Percentiles rank a stretch among this genome's conserved stretches.
phyloP scores from a whole-genome alignment of 2,888 invertebrate species.

The Nephrocerus scutellatus region DNA sequence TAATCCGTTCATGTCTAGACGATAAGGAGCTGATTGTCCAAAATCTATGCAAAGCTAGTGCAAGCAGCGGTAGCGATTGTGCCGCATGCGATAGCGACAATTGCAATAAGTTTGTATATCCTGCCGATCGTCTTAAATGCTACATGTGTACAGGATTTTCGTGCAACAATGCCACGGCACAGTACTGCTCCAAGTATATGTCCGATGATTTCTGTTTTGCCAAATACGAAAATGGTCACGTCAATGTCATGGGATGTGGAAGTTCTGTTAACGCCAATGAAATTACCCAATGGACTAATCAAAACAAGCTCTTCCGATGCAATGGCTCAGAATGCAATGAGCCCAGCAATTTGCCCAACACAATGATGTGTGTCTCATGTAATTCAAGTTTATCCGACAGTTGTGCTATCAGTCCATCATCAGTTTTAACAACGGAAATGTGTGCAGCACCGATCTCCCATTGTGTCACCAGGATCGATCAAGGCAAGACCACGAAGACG shows the following conservation, averaged over 20 bases:
- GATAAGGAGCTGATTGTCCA: slow-evolving; percentile 36
- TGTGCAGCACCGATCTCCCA: slow-evolving; percentile 28
- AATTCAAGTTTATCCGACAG: slow-evolving; percentile 31
- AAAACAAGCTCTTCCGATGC: slow-evolving; percentile 33
- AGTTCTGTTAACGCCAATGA: slow-evolving; percentile 29
- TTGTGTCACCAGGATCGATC: slow-evolving; percentile 29
- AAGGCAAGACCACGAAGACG: slow-evolving; percentile 11
- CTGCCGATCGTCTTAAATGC: slow-evolving; percentile 33
- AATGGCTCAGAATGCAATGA: slow-evolving; percentile 31
- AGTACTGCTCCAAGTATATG: slow-evolving; percentile 28
- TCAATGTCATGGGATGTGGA: slow-evolving; percentile 33
- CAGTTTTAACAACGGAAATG: slow-evolving; percentile 15
- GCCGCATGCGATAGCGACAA: slow-evolving; percentile 21
- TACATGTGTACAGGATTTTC: slow-evolving; percentile 29
- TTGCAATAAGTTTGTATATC: slow-evolving; percentile 36
- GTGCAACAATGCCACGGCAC: slow-evolving; percentile 24
- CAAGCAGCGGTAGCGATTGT: slow-evolving; percentile 25
- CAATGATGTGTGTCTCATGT: slow-evolving; percentile 30
- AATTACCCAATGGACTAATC: slow-evolving; percentile 29
- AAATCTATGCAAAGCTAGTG: slow-evolving; percentile 24
- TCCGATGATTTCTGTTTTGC: slow-evolving; percentile 36
- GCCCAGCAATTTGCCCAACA: slow-evolving; percentile 25
- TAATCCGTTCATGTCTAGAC: slow-evolving; percentile 39
- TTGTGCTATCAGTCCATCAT: slow-evolving; percentile 35
- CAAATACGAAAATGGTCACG: slow-evolving; percentile 29